Evolutionary conservation across 2,888 invertebrate species (phyloP).

Genomic region (Erebia palarica): DNA sequence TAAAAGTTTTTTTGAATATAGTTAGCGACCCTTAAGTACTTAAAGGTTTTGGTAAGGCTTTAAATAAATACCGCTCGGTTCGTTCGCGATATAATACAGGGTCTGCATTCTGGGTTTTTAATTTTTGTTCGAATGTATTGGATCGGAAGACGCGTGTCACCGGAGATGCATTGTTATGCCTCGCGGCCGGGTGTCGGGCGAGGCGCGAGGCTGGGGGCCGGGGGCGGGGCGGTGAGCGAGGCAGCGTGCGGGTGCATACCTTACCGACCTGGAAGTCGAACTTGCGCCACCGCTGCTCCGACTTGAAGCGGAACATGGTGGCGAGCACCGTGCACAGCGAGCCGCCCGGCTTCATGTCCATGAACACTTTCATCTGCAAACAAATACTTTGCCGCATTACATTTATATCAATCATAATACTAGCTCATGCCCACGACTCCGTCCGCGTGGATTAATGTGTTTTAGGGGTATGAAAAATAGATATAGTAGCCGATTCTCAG

Average conservation of each 20-base stretch:
- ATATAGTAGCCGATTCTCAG: too few species aligned
- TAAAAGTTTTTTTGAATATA: too few species aligned
- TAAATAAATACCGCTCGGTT: too few species aligned
- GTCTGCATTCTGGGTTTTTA: too few species aligned
- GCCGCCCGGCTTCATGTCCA: constrained; percentile 97
- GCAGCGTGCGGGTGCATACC: constrained; percentile 82
- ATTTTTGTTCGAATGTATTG: background rate
- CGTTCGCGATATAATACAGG: too few species aligned
- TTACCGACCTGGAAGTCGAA: constrained; percentile 95
- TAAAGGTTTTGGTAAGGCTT: too few species aligned
- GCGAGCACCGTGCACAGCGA: constrained; percentile 96
- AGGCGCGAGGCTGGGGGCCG: constrained; percentile 45
- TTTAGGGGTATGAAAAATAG: too few species aligned
- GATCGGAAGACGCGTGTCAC: constrained; percentile 45
- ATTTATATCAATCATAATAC: too few species aligned
- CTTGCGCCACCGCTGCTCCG: constrained; percentile 97
- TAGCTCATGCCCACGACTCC: too few species aligned
- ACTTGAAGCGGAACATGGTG: constrained; percentile 97
- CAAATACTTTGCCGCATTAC: background rate
- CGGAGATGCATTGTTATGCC: constrained; percentile 56
- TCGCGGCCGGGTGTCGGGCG: constrained; percentile 50
- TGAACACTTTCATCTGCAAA: constrained; percentile 93
- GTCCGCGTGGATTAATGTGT: too few species aligned
- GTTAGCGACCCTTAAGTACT: too few species aligned
- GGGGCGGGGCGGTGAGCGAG: constrained; percentile 57